Evolutionary conservation across 2,888 invertebrate genomes (phyloP).

Genomic region (Ophion slaviceki): DNA sequence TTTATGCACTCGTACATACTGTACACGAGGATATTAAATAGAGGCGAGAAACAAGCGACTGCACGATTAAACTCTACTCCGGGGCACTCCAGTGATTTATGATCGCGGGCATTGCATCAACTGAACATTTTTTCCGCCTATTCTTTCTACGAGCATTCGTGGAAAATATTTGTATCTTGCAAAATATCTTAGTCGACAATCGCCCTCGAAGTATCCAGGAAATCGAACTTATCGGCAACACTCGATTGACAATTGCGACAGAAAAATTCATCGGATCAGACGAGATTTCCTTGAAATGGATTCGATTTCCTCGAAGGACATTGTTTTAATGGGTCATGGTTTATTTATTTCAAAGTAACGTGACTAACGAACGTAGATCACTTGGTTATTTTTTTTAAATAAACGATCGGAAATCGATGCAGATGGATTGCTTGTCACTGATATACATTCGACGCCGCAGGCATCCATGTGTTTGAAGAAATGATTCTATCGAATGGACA

Average conservation of each 20-base stretch:
- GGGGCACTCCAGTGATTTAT: slow-evolving; percentile 42
- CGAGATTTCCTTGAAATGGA: background rate
- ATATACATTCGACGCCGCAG: too few species aligned
- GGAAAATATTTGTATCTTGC: slow-evolving; percentile 2
- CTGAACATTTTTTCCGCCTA: background rate
- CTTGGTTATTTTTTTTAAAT: slow-evolving; percentile 3
- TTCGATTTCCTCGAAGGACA: background rate
- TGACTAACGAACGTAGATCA: too few species aligned
- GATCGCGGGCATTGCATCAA: slow-evolving; percentile 26
- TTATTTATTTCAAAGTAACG: background rate
- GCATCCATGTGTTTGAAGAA: too few species aligned
- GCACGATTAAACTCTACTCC: slow-evolving; percentile 24
- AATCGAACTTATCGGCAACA: background rate
- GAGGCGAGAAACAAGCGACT: slow-evolving; percentile 18
- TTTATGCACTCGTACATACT: slow-evolving; percentile 30
- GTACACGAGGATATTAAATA: slow-evolving; percentile 50
- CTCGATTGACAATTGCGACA: background rate
- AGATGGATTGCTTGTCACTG: too few species aligned
- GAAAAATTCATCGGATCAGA: background rate
- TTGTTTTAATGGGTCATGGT: background rate
- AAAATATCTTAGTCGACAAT: background rate
- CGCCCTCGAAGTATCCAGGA: background rate
- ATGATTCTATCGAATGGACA: background rate
- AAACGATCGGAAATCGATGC: too few species aligned
- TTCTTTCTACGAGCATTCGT: slow-evolving; percentile 6